These are phyloP conservation scores for Galerucella nymphaeae DNA, from an alignment of 2,888 invertebrate genomes.

Conservation along the genomic window DNA sequence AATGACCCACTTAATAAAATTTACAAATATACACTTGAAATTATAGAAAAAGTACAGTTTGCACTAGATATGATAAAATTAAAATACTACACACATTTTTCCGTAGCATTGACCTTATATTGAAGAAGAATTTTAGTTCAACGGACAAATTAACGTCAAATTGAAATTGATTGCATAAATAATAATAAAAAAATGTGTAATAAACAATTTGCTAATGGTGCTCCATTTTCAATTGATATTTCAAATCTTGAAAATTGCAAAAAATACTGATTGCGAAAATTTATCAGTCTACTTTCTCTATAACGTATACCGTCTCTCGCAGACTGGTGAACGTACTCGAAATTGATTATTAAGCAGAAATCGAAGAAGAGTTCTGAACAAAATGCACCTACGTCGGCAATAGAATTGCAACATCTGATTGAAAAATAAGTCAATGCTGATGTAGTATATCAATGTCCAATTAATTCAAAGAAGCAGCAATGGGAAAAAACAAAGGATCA, in stretches of 20 bases:
- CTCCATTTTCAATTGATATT: neutral
- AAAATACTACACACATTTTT: too few relatives aligned
- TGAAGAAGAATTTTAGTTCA: too few relatives aligned
- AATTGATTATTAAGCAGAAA: conserved; percentile 53
- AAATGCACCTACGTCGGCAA: conserved; percentile 42
- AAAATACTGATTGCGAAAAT: conserved; percentile 1
- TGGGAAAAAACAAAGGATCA: neutral
- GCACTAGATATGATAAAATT: too few relatives aligned
- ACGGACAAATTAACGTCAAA: too few relatives aligned
- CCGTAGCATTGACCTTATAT: too few relatives aligned
- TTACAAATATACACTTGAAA: too few relatives aligned
- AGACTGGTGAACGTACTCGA: conserved; percentile 50
- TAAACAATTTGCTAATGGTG: neutral
- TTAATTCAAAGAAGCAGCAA: conserved; percentile 17
- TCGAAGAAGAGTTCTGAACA: conserved; percentile 50
- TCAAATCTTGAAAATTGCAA: neutral
- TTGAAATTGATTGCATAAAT: too few relatives aligned
- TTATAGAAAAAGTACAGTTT: too few relatives aligned
- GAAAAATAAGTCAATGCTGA: conserved; percentile 42
- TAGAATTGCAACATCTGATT: conserved; percentile 45
- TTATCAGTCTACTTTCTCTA: conserved; percentile 7
- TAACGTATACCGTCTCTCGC: conserved; percentile 6
- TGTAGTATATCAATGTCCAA: conserved; percentile 46
- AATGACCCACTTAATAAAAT: too few relatives aligned
- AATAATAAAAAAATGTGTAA: too few relatives aligned